Conservation (phyloP, 2,888 invertebrate species). For the Xestobium rufovillosum region DNA sequence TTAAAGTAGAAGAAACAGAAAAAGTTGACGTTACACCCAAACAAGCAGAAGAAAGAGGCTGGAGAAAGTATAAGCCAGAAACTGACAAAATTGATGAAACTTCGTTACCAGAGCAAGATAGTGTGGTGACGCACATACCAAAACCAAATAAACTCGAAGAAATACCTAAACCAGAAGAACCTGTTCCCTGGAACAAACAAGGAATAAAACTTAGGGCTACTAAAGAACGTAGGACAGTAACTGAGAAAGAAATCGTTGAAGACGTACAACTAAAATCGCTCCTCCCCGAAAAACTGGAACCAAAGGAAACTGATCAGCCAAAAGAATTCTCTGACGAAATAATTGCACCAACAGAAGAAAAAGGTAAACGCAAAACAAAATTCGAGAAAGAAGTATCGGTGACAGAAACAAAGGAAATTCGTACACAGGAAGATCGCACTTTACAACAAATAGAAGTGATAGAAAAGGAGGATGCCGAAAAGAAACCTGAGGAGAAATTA, state of each 20-base stretch:
- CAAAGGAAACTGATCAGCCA: slow-evolving; percentile 15
- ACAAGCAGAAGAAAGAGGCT: slow-evolving; percentile 10
- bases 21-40: no score
- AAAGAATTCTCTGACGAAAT: no score
- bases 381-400: neutral
- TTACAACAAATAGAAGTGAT: slow-evolving; percentile 30
- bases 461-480: slow-evolving; percentile 20
- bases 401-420: neutral
- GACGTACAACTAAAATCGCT: slow-evolving; percentile 16
- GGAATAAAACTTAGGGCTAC: slow-evolving; percentile 46
- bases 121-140: slow-evolving; percentile 13
- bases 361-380: no score
- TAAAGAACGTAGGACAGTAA: slow-evolving; percentile 31
- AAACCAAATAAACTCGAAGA: slow-evolving; percentile 18
- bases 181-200: slow-evolving; percentile 56
- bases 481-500: neutral
- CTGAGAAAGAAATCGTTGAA: slow-evolving; percentile 13
- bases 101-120: slow-evolving; percentile 11
- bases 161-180: slow-evolving; percentile 44
- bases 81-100: slow-evolving; percentile 29
- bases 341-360: neutral
- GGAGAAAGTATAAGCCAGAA: slow-evolving; percentile 13
- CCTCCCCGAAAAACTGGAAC: slow-evolving; percentile 4
- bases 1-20: slow-evolving; percentile 12
- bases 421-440: no score